Evolutionary conservation across 2,113 vertebrate genomes (phyloP), one percentile per base, ranked within the genome.

Genomic region (Dermatemys mawii): DNA sequence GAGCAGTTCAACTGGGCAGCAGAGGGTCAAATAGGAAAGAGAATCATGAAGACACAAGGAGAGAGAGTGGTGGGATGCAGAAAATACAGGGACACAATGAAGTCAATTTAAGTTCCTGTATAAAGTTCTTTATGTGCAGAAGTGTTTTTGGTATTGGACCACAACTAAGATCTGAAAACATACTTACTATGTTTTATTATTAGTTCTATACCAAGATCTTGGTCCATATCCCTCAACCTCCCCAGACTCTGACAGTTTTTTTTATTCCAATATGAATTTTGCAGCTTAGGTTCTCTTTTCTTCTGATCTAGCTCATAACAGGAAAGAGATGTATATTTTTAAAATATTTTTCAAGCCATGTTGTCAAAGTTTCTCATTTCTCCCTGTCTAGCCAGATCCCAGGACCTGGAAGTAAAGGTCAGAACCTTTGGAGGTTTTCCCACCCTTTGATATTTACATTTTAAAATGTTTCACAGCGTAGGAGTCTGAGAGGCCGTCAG

Each of bases 371-470:
- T 96, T 97, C 88, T 83, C 41, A 80, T 95, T 93, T 94, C 93
- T 92, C 75, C 41, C 70, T 48, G 1, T 78, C 86, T 90, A 5
- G 1, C 73, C 91, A 87, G 82, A 92, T 92, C 32, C 35, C 83
- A 85, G 63, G 82, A 91, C 81, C 46, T 95, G 92, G 84, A 95
- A 97, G 92, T 60, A 67, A 85, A 29, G 93, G 97, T 95, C 95
- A 97, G 93, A 89, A 80, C 82, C 93, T 95, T 86, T 32, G 4
- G 73, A 91, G 90, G 44, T 93, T 97, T 97, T 97, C 95, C 94
- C 95, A 97, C 87, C 88, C 95, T 89, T 57, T 91, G 32, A n/a
- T 94, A 96, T 95, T 96, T 97, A 94, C 73, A 76, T 90, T 97
- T 54, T 82, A 60, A 84, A 93, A 86, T 88, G 83, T 81, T 93